Evolutionary conservation across 2,888 invertebrate species (phyloP).

Genomic region (Bugulina stolonifera): DNA sequence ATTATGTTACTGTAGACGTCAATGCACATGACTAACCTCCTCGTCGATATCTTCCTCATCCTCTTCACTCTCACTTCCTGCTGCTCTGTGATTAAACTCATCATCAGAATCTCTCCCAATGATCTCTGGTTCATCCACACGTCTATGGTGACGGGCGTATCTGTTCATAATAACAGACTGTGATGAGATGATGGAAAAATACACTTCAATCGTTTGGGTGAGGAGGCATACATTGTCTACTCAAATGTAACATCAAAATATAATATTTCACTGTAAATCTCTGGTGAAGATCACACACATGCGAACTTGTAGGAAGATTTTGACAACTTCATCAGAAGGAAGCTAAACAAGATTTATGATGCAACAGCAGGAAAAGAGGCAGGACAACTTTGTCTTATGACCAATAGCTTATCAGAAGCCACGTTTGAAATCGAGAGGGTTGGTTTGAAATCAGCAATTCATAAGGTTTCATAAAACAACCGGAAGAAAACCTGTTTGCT

Average conservation of each 20-base stretch:
- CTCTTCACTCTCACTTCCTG: constrained; percentile 53
- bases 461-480: too few relatives aligned
- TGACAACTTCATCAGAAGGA: too few relatives aligned
- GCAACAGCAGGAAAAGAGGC: too few relatives aligned
- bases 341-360: too few relatives aligned
- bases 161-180: background rate
- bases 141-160: constrained; percentile 38
- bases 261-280: background rate
- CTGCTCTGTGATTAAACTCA: constrained; percentile 61
- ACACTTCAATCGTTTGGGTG: background rate
- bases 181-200: background rate
- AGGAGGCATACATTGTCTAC: background rate
- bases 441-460: too few relatives aligned
- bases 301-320: background rate
- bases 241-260: background rate
- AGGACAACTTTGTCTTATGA: too few relatives aligned
- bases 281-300: background rate
- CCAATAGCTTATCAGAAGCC: too few relatives aligned
- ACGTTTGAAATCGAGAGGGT: too few relatives aligned
- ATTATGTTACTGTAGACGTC: too few relatives aligned
- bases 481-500: too few relatives aligned
- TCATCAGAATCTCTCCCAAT: constrained; percentile 44
- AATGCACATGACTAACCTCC: too few relatives aligned
- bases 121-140: constrained; percentile 54
- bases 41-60: constrained; percentile 51